Evolutionary conservation across 1,140 invertebrate genomes (phyloP).

Genomic region (Hormaphis cornu): DNA sequence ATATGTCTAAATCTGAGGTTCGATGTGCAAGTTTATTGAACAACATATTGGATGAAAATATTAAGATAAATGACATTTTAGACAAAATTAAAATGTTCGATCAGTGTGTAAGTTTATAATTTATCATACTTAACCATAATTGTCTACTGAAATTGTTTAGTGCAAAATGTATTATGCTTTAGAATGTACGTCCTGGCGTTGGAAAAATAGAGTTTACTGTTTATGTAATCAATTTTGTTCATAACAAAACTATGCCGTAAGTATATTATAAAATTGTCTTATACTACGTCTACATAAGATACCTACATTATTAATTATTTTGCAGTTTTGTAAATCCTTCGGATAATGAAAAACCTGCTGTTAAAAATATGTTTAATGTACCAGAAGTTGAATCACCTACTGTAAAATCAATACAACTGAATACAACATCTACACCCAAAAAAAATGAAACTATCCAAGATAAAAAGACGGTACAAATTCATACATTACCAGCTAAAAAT

Average conservation of each 20-base stretch:
- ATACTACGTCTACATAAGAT: background rate
- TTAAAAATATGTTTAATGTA: constrained; percentile 6
- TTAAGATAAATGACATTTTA: background rate
- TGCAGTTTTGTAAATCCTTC: background rate
- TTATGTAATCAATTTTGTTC: constrained; percentile 18
- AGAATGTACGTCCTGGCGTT: constrained; percentile 21
- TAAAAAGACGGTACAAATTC: constrained; percentile 21
- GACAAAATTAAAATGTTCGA: constrained; percentile 4
- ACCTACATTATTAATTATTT: background rate
- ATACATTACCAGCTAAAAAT: background rate
- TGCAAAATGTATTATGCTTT: background rate
- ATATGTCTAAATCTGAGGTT: constrained; percentile 25
- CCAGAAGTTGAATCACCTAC: constrained; percentile 21
- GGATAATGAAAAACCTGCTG: background rate
- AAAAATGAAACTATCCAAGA: background rate
- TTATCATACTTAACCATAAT: too few relatives aligned
- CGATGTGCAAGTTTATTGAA: constrained; percentile 21
- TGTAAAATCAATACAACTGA: background rate
- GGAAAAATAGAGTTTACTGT: constrained; percentile 26
- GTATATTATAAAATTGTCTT: background rate
- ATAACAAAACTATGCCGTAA: constrained; percentile 11
- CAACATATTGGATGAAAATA: constrained; percentile 12
- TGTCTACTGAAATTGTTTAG: too few relatives aligned
- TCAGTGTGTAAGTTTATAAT: background rate
- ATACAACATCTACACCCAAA: background rate